Conservation (phyloP, 2,888 invertebrate species). For the Conchocele bisecta region DNA sequence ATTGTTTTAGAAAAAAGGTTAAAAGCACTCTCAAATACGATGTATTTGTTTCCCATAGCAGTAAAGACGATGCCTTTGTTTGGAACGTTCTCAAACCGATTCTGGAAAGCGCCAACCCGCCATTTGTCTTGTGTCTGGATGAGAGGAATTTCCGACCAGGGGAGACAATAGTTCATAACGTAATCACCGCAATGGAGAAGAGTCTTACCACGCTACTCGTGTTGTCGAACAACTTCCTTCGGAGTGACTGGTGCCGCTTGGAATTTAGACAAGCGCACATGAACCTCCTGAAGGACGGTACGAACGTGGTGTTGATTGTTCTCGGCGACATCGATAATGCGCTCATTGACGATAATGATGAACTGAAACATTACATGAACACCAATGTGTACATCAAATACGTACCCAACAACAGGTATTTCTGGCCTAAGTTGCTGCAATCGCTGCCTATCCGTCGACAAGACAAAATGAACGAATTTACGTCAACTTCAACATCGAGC, state of each 20-base stretch:
- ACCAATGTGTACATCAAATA: conserved; percentile 20
- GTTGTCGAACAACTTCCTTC: conserved; percentile 40
- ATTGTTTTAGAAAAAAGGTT: conserved; percentile 17
- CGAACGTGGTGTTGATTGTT: conserved; percentile 25
- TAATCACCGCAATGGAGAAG: conserved; percentile 21
- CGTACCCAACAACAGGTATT: conserved; percentile 21
- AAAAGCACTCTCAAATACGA: conserved; percentile 12
- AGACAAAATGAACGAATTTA: too few relatives aligned
- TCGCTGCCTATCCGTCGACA: conserved; percentile 23
- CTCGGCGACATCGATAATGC: conserved; percentile 24
- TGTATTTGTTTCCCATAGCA: conserved; percentile 39
- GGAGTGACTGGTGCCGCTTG: conserved; percentile 42
- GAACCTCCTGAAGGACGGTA: conserved; percentile 24
- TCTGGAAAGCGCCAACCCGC: conserved; percentile 10
- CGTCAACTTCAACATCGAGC: too few relatives aligned
- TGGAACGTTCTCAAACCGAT: neutral
- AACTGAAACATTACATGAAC: conserved; percentile 26
- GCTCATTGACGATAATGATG: conserved; percentile 19
- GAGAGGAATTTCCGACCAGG: conserved; percentile 31
- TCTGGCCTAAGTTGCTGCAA: conserved; percentile 29
- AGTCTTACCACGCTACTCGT: conserved; percentile 36
- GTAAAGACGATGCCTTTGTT: conserved; percentile 27
- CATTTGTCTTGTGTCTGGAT: conserved; percentile 33
- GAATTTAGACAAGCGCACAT: conserved; percentile 38
- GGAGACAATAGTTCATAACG: conserved; percentile 27